These are phyloP conservation scores for Clusia tigrina DNA, from an alignment of 2,888 invertebrate species.

Conservation along the genomic window DNA sequence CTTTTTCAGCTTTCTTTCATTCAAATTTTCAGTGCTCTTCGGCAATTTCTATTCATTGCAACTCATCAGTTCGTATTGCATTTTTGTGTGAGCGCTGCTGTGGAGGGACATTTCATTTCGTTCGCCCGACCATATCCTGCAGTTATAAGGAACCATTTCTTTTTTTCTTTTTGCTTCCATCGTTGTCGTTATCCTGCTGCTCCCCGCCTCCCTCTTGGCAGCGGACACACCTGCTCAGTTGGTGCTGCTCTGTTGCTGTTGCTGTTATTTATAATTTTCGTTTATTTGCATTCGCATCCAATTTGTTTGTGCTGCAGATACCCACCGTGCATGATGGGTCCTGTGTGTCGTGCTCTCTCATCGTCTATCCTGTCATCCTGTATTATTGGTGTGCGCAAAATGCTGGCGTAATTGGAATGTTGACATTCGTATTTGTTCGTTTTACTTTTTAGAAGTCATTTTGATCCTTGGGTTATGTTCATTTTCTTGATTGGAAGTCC, in stretches of 20 bases:
- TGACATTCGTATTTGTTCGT: slow-evolving; percentile 52
- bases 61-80: slow-evolving; percentile 23
- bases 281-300: slow-evolving; percentile 61
- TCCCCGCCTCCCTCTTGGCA: neutral
- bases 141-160: slow-evolving; percentile 3
- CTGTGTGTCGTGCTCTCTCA: neutral
- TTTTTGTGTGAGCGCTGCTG: slow-evolving; percentile 11
- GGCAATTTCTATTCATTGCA: slow-evolving; percentile 27
- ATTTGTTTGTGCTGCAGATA: slow-evolving; percentile 45
- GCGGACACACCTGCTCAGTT: neutral
- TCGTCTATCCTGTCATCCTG: slow-evolving; percentile 45
- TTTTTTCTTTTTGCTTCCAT: neutral
- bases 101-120: slow-evolving; percentile 20
- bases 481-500: slow-evolving; percentile 12
- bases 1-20: slow-evolving; percentile 4
- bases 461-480: slow-evolving; percentile 9
- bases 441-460: slow-evolving; percentile 5
- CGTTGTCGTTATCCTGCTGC: neutral
- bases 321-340: slow-evolving; percentile 23
- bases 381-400: slow-evolving; percentile 60
- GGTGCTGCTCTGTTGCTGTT: slow-evolving; percentile 31
- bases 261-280: slow-evolving; percentile 58
- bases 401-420: slow-evolving; percentile 60
- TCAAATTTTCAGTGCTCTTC: slow-evolving; percentile 6
- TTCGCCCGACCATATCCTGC: neutral